A percentile compares a stretch with the other conserved stretches of the same genome.
Evolutionary conservation across 1,140 invertebrate species (phyloP).

Genomic region (Drosophila rhopaloa): DNA sequence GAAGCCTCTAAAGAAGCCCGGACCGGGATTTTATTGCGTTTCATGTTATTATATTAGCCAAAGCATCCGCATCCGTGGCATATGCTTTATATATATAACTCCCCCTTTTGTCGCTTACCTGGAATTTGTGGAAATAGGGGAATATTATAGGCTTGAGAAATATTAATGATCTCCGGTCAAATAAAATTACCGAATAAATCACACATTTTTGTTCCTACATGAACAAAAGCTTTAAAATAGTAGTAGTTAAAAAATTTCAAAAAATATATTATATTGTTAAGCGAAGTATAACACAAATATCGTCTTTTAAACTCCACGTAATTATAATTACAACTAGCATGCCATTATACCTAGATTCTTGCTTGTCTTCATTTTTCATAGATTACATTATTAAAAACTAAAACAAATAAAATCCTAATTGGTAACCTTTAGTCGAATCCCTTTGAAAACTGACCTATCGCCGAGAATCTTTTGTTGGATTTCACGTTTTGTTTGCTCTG

Average conservation of each 20-base stretch:
- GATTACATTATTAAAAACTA: background rate
- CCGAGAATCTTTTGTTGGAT: slow-evolving; percentile 33
- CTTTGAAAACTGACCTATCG: slow-evolving; percentile 7
- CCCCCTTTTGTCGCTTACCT: slow-evolving; percentile 31
- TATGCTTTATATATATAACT: slow-evolving; percentile 64
- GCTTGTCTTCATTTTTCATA: too few relatives aligned
- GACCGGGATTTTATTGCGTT: slow-evolving; percentile 73
- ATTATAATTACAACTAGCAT: too few relatives aligned
- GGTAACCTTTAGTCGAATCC: slow-evolving; percentile 2
- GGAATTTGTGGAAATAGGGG: background rate
- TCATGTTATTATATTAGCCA: slow-evolving; percentile 76
- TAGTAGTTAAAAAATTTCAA: too few relatives aligned
- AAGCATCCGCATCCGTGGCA: slow-evolving; percentile 57
- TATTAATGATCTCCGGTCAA: too few relatives aligned
- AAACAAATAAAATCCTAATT: background rate
- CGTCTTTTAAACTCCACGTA: too few relatives aligned
- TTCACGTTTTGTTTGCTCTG: slow-evolving; percentile 47
- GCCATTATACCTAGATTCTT: too few relatives aligned
- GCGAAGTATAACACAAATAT: too few relatives aligned
- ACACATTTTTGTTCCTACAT: too few relatives aligned
- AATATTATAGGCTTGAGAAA: too few relatives aligned
- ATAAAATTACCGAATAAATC: too few relatives aligned
- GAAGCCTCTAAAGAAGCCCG: slow-evolving; percentile 10
- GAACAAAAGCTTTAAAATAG: too few relatives aligned
- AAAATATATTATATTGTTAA: too few relatives aligned